phyloP scores from a whole-genome alignment of 2,113 vertebrate species.

The Agapornis roseicollis region DNA sequence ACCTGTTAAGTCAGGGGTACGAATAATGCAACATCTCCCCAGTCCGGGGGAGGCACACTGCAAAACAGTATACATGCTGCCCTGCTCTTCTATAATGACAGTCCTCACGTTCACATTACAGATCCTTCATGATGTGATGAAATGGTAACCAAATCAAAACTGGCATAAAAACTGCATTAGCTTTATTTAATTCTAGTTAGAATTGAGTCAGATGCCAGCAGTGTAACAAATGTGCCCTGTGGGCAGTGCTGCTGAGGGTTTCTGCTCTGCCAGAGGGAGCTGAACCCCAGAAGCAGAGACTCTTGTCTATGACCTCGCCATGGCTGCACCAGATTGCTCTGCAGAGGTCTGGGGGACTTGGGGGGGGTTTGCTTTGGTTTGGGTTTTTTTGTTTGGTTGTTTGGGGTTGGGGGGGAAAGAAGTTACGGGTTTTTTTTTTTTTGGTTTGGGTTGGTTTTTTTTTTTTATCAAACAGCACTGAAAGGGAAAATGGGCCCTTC shows the following conservation, averaged over 20 bases:
- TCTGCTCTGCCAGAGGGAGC: neutral
- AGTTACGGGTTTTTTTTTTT: no score
- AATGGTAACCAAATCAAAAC: neutral
- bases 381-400: neutral
- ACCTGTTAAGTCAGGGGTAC: rapidly evolving
- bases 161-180: neutral
- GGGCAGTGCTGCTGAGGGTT: neutral
- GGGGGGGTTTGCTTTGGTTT: neutral
- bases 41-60: rapidly evolving
- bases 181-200: neutral
- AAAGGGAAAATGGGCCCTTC: neutral
- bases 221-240: neutral
- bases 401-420: neutral
- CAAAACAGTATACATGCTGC: rapidly evolving
- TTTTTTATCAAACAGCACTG: neutral
- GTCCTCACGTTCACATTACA: rapidly evolving
- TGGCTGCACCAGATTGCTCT: neutral
- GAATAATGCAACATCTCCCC: rapidly evolving
- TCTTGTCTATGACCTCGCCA: rapidly evolving
- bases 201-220: neutral
- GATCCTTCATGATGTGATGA: neutral
- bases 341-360: neutral
- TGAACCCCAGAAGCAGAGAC: neutral
- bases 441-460: no score
- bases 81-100: no score